These are phyloP conservation scores for Cotesia chilonis DNA, from an alignment of 1,140 invertebrate genomes.

Conservation along the genomic window DNA sequence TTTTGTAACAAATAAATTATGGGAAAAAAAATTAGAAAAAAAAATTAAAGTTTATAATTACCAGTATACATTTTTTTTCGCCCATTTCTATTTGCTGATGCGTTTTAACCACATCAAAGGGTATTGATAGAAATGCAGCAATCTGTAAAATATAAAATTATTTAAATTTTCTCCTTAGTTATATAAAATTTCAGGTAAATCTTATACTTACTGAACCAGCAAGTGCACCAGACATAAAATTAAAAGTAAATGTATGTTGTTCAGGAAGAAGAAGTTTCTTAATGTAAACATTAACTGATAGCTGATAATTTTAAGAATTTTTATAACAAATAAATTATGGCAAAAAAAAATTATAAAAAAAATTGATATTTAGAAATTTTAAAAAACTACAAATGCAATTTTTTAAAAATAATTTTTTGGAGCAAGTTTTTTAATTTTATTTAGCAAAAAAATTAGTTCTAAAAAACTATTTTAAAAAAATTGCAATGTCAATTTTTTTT, in stretches of 20 bases:
- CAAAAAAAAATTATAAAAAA: too few species aligned
- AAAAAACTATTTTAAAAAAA: too few species aligned
- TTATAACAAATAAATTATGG: too few species aligned
- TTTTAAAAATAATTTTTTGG: too few species aligned
- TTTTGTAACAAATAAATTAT: too few species aligned
- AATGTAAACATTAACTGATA: constrained; percentile 53
- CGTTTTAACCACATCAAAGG: constrained; percentile 99
- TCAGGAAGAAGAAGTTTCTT: constrained; percentile 73
- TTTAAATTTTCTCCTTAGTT: constrained; percentile 20
- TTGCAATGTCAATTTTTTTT: too few species aligned
- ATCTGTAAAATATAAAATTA: constrained; percentile 68
- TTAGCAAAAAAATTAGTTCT: too few species aligned
- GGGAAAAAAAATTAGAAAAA: too few species aligned
- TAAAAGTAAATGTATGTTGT: constrained; percentile 80
- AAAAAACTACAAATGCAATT: too few species aligned
- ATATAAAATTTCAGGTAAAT: not conserved
- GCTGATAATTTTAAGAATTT: too few species aligned
- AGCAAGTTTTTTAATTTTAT: too few species aligned
- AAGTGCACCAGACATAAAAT: constrained; percentile 85
- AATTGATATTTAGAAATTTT: too few species aligned
- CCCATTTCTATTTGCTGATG: constrained; percentile 97
- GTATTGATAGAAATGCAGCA: constrained; percentile 89
- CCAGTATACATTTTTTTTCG: constrained; percentile 81
- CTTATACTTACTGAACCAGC: constrained; percentile 83
- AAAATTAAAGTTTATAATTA: constrained; percentile 51